Conservation (phyloP, 2,113 vertebrate genomes). For the Pedionomus torquatus region DNA sequence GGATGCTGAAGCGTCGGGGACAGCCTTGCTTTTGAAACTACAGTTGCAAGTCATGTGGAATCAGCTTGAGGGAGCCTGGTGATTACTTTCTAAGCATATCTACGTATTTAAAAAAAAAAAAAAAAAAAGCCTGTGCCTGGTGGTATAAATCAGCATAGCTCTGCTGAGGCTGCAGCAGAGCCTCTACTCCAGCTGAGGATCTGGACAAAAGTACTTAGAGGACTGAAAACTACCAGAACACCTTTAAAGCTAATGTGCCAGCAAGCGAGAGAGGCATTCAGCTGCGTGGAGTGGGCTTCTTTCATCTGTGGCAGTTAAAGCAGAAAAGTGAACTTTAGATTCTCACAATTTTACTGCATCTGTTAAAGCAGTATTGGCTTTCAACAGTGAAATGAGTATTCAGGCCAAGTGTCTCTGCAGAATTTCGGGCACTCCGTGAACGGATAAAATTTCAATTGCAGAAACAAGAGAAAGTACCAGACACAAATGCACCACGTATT, state of each 20-base stretch:
- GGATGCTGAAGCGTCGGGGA: not conserved
- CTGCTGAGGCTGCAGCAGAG: conserved; percentile 9
- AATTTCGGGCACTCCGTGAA: conserved; percentile 46
- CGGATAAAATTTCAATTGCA: conserved; percentile 59
- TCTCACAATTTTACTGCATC: conserved; percentile 64
- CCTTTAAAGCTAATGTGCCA: conserved; percentile 45
- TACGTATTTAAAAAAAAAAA: not conserved
- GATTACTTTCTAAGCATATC: conserved; percentile 41
- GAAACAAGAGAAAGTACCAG: conserved; percentile 64
- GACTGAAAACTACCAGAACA: conserved; percentile 60
- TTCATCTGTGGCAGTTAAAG: conserved; percentile 52
- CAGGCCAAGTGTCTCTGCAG: conserved; percentile 64
- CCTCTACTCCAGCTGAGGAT: conserved; percentile 7
- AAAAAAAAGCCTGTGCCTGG: not conserved
- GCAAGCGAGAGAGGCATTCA: not conserved
- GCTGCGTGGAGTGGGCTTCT: not conserved
- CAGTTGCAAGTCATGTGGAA: conserved; percentile 20
- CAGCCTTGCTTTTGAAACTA: not conserved
- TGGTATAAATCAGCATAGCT: conserved; percentile 29
- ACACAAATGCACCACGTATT: conserved; percentile 34
- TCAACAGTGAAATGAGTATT: conserved; percentile 46
- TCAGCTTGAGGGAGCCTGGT: conserved; percentile 61
- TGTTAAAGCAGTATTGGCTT: conserved; percentile 68
- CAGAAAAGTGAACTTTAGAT: conserved; percentile 35
- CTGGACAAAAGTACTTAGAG: conserved; percentile 8